Base-by-base conservation (phyloP, 1,140 invertebrate genomes). In the Pseudobourletiella spinata region DNA sequence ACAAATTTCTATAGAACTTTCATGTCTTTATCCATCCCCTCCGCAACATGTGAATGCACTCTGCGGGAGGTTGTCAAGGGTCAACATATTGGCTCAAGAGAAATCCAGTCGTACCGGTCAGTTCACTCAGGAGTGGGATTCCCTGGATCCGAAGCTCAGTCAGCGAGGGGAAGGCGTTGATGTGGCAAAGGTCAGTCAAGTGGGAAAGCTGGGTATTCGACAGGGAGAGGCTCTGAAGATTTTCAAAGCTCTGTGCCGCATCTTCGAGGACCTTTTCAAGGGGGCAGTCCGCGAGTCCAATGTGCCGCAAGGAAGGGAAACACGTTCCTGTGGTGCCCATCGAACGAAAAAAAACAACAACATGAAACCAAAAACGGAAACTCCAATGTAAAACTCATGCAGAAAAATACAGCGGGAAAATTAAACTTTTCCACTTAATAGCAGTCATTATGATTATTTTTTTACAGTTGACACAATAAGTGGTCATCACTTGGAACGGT, bases 221-320 rank as follows among this genome's bases (percentile, higher is more conserved):
- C 18, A 95, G 77, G 74, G 92, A 93, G 11, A 95, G 77, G 74
- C 86, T 84, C 71, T 83, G 80, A 39, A 93, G 77, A 69, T 81
- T 81, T 43, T 82, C 82, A 74, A 84, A 88, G 57, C 75, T 74
- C 71, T 79, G 75, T 58, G 83, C 82, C 2, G 82, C 75, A 16
- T 77, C 77, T 59, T 69, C 65, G n/a, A 71, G 67, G n/a, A 72
- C 73, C 4, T 63, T 70, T 4, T 71, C 67, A 52, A 91, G 78
- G 4, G 87, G 86, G 76, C 89, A 93, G 65, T 95, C 89, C 24
- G 90, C 90, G 3, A 93, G 76, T 3, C 93, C 83, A 28, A 96
- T 76, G 0, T 85, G 84, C 74, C 92, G 85, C 57, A 95, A 74
- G 67, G 84, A 84, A 0, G 91, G 91, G 76, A 95, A 95, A 3